Evolutionary conservation across 2,113 vertebrate genomes (phyloP).

Genomic region (Madoqua kirkii): DNA sequence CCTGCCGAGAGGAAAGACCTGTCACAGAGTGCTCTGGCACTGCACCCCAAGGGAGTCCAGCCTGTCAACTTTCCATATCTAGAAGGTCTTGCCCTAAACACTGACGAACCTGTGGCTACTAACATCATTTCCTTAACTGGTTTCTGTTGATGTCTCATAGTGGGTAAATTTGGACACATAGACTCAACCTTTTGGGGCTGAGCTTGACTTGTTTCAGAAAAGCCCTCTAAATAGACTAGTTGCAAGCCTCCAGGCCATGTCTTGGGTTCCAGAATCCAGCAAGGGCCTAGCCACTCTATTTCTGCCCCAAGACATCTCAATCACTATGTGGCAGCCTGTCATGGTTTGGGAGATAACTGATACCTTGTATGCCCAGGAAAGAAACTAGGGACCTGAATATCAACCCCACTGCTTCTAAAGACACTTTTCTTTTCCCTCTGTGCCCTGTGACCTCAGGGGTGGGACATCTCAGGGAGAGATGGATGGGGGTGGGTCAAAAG

Average conservation of each 20-base stretch:
- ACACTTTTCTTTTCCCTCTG: not conserved
- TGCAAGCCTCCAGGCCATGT: not conserved
- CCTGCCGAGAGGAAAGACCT: slow-evolving; percentile 61
- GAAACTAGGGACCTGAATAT: not conserved
- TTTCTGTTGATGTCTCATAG: not conserved
- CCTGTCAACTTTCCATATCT: not conserved
- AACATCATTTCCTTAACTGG: not conserved
- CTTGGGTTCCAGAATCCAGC: not conserved
- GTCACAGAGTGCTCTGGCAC: not conserved
- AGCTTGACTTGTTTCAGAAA: slow-evolving; percentile 12
- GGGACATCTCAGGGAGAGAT: not conserved
- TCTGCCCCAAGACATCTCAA: not conserved
- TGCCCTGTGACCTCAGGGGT: not conserved
- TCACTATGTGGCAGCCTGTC: not conserved
- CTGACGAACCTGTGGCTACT: not conserved
- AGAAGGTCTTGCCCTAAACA: not conserved
- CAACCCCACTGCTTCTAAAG: not conserved
- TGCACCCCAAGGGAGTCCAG: not conserved
- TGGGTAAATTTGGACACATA: not conserved
- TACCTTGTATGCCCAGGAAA: not conserved
- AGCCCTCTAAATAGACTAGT: not conserved
- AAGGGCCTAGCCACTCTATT: not conserved
- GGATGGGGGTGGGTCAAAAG: not conserved
- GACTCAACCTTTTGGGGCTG: not conserved
- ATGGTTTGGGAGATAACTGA: not conserved